These are phyloP conservation scores for Kryphioiulus occultus DNA, from an alignment of 2,888 invertebrate genomes.

Conservation along the genomic window DNA sequence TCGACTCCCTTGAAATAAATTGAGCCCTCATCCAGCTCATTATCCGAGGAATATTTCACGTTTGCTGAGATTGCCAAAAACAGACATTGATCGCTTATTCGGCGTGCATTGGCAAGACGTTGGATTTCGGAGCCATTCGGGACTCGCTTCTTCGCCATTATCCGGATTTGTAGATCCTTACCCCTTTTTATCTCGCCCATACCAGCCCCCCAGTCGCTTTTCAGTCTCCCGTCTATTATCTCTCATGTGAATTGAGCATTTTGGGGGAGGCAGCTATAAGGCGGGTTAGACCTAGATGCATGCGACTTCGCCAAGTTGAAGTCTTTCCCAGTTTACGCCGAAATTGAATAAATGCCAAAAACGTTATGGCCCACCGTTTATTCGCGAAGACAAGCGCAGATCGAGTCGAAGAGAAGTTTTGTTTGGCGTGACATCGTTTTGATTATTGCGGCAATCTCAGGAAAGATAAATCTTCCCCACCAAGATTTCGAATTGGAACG, in stretches of 20 bases:
- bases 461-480: neutral
- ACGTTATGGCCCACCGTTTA: slow-evolving; percentile 12
- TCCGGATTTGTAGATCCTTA: neutral
- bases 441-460: neutral
- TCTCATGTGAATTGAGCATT: slow-evolving; percentile 23
- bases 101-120: neutral
- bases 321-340: neutral
- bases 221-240: slow-evolving; percentile 8
- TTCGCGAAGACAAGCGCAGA: neutral
- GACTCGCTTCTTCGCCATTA: slow-evolving; percentile 10
- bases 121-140: neutral
- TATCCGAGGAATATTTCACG: slow-evolving; percentile 16
- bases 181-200: neutral
- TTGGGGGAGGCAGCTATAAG: neutral
- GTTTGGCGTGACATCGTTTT: neutral
- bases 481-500: neutral
- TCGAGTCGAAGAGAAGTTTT: neutral
- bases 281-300: neutral
- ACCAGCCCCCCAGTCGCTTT: neutral
- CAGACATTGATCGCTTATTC: slow-evolving; percentile 7
- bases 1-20: neutral
- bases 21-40: slow-evolving; percentile 16
- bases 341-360: slow-evolving; percentile 15
- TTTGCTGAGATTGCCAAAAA: slow-evolving; percentile 23
- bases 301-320: neutral